A percentile compares a stretch with the other conserved stretches of the same genome.
phyloP scores from a whole-genome alignment of 1,140 invertebrate species.

The Aphis gossypii region DNA sequence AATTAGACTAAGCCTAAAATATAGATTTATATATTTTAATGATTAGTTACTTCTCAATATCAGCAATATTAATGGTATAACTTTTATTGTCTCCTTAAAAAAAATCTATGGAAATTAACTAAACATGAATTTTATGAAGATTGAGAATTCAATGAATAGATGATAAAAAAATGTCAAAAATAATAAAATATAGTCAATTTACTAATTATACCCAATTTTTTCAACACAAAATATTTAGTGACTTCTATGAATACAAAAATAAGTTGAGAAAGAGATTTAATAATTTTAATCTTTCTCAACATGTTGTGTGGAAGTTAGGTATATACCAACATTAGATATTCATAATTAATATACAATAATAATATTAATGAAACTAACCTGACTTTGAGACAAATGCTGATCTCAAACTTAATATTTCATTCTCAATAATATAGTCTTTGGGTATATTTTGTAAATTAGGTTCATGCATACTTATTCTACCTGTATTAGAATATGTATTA shows the following conservation, averaged over 20 bases:
- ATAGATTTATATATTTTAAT: neutral
- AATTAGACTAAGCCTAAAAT: neutral
- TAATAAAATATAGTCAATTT: neutral
- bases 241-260: neutral
- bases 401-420: slow-evolving; percentile 62
- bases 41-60: neutral
- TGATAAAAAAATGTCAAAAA: neutral
- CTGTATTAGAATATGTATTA: slow-evolving; percentile 83
- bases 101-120: neutral
- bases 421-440: slow-evolving; percentile 74
- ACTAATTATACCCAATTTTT: too few relatives aligned
- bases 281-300: neutral
- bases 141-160: neutral
- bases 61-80: neutral
- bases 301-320: neutral
- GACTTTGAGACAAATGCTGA: slow-evolving; percentile 64
- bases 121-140: neutral
- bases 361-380: slow-evolving; percentile 61
- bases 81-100: neutral
- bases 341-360: neutral
- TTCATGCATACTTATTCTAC: slow-evolving; percentile 88
- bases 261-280: neutral
- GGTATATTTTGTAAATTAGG: slow-evolving; percentile 94
- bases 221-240: neutral
- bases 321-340: neutral